Evolutionary conservation across 2,888 invertebrate species (phyloP), one percentile per base, ranked within the genome.

Genomic region (Maniola hyperantus): DNA sequence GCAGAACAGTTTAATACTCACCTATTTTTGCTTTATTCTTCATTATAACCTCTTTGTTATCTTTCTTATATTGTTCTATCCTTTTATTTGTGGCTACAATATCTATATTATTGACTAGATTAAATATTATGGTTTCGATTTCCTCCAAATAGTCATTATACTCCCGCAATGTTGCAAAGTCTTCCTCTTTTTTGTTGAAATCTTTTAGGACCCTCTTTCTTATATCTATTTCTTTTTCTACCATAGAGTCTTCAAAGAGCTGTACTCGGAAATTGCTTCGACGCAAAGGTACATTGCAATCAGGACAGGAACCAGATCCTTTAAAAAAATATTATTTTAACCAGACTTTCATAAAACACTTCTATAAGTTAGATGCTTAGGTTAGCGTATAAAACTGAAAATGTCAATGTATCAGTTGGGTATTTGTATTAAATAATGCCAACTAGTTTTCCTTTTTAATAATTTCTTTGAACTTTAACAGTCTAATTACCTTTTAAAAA

Each of bases 221-320:
- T 71, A 99, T 98, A 80, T 99, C 98, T 8, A 99, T 96, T 93
- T 99, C 99, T 84, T 99, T 99, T 87, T 99, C 99, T 0, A 99
- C 97, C 90, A 94, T 94, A 0, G 99, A 94, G 91, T 99, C 99
- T 92, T 99, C 99, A 82, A 99, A 99, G 18, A 99, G 91, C 82
- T 99, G 99, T 6, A 98, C 95, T 63, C 99, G 94, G 83, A 97
- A 99, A 82, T 98, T 98, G 78, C 95, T 97, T 75, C 98, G 93
- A 1, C 98, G 93, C 26, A 99, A 88, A 0, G 97, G 96, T 18
- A 97, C 97, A 81, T 96, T 95, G 88, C 99, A 99, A 82, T 98
- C 97, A 0, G 98, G 98, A 81, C 99, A 99, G 0, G 97, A 95
- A 11, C 98, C 99, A 42, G 99, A 97, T 46, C 98, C 97, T 48